These are phyloP conservation scores for Hestina assimilis DNA, from an alignment of 1,140 invertebrate genomes.

Conservation along the genomic window DNA sequence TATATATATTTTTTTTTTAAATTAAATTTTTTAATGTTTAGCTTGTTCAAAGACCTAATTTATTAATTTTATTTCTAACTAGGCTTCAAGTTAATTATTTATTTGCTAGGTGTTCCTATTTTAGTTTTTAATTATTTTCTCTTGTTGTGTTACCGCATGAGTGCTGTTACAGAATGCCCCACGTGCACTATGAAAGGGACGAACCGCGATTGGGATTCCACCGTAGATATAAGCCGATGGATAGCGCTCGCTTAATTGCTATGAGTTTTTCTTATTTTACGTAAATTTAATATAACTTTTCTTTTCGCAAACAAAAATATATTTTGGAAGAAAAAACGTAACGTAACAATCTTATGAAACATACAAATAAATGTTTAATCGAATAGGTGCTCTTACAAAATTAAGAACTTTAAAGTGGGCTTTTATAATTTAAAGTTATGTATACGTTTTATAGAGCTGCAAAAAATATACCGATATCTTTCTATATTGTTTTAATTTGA, in stretches of 20 bases:
- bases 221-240: neutral
- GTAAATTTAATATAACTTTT: too few species aligned
- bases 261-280: neutral
- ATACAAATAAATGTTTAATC: too few species aligned
- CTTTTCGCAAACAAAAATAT: too few species aligned
- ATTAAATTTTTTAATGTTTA: too few species aligned
- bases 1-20: too few species aligned
- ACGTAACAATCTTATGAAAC: too few species aligned
- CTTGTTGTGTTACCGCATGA: conserved; percentile 50
- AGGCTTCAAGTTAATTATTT: neutral
- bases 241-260: conserved; percentile 2
- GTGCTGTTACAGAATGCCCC: conserved; percentile 57
- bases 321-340: too few species aligned
- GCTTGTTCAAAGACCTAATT: too few species aligned
- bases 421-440: neutral
- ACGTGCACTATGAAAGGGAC: conserved; percentile 47
- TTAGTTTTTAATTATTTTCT: conserved; percentile 18
- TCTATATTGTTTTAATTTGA: neutral
- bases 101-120: conserved; percentile 9
- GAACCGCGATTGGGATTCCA: conserved; percentile 20
- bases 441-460: neutral
- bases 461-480: neutral
- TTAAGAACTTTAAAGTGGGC: too few species aligned
- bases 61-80: neutral
- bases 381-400: too few species aligned